Evolutionary conservation across 2,797 vertebrate species (phyloP).

Genomic region (Danio aesculapii): DNA sequence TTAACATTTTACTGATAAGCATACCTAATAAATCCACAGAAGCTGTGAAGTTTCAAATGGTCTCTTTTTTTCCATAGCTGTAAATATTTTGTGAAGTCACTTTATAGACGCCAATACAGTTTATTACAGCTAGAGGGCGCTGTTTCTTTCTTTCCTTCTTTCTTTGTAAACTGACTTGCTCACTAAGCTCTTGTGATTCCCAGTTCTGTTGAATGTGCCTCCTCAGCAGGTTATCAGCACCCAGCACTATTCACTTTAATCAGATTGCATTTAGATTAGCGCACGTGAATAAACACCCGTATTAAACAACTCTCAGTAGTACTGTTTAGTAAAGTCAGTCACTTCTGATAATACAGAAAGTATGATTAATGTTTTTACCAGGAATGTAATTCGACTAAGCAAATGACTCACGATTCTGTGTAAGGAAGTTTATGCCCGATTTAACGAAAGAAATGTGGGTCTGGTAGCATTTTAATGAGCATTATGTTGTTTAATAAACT

Average conservation of each 20-base stretch:
- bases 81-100: no score
- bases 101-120: no score
- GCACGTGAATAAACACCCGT: slow-evolving; percentile 27
- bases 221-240: slow-evolving; percentile 16
- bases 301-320: background rate
- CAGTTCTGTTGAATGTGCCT: background rate
- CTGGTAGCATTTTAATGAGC: background rate
- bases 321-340: background rate
- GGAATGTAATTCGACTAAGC: slow-evolving; percentile 21
- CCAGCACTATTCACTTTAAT: slow-evolving; percentile 30
- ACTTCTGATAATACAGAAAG: slow-evolving; percentile 1
- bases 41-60: no score
- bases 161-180: background rate
- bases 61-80: no score
- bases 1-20: no score
- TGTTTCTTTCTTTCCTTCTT: background rate
- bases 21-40: no score
- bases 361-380: background rate
- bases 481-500: background rate
- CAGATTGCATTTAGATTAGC: slow-evolving; percentile 45
- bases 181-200: background rate
- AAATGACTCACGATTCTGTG: slow-evolving; percentile 9
- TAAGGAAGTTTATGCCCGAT: background rate
- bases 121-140: background rate
- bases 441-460: background rate